These are phyloP conservation scores for Aptenodytes forsteri DNA, from an alignment of 2,113 vertebrate genomes.

Conservation along the genomic window DNA sequence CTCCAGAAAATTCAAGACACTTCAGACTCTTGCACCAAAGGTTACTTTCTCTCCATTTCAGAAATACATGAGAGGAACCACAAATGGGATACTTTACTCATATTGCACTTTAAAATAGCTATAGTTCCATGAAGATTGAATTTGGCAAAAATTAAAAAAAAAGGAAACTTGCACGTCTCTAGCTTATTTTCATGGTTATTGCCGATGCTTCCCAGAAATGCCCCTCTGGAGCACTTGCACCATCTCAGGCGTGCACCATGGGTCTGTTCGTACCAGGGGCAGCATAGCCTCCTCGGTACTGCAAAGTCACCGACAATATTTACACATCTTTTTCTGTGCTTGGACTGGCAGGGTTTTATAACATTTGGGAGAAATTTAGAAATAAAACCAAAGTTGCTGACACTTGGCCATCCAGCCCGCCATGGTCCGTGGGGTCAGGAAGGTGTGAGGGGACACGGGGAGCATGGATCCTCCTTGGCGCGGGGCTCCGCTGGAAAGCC, in stretches of 20 bases:
- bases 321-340: background rate
- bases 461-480: accelerated
- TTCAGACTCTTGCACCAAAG: background rate
- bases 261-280: background rate
- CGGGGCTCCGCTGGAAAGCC: accelerated
- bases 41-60: background rate
- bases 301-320: background rate
- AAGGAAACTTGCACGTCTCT: background rate
- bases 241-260: accelerated
- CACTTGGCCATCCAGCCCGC: too few species aligned
- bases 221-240: background rate
- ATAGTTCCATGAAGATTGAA: background rate
- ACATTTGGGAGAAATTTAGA: background rate
- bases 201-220: background rate
- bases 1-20: background rate
- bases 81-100: background rate
- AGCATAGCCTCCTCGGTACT: background rate
- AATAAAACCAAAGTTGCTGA: background rate
- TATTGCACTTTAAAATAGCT: background rate
- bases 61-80: background rate
- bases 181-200: background rate
- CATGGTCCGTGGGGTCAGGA: accelerated
- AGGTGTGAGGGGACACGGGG: accelerated
- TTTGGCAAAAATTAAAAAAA: background rate
- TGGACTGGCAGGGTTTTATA: background rate